Base-by-base conservation (phyloP, 2,113 vertebrate species). In the Herpailurus yagouaroundi region DNA sequence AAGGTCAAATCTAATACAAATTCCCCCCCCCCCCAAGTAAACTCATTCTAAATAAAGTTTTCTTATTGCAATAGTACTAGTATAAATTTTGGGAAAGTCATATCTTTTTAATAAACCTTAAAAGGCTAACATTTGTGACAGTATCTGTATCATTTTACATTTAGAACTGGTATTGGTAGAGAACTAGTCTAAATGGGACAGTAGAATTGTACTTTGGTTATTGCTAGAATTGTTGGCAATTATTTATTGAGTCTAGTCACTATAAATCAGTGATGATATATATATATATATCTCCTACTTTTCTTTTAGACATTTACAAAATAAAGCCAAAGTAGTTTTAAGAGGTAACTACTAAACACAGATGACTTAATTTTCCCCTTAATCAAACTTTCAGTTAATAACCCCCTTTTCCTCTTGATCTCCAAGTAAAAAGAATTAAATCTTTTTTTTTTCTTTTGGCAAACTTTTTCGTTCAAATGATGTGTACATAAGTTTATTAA, bases 251-350 rank as follows among this genome's bases (percentile, higher is more conserved):
- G 2, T n/a, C 36, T 18, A 48, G 31, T 66, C 29, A 95, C 89
- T 79, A 52, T 93, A 21, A 84, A 84, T 68, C 27, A 48, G 5
- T 52, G 15, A 89, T 64, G 4, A 81, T 41, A 41, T 41, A 41
- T 41, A 41, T 41, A 6, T 87, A 94, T 91, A 50, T 5, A 89
- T 81, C 16, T 92, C 74, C 36, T 55, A 15, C 11, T 69, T 91
- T 96, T 94, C 77, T 96, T 96, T 60, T 5, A 57, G 19, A 4
- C 55, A 80, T 83, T 92, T 87, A 87, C 4, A 97, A 96, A 80
- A 63, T 74, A 89, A 13, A 63, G 8, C 36, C 87, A 66, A 88
- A 31, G 4, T 73, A 82, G 36, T 89, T 92, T 85, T 81, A 91
- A 77, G 50, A 94, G 19, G 8, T 7, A 91, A 38, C 4, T 68